A percentile compares a stretch with the other conserved stretches of the same genome.
Evolutionary conservation across 2,113 vertebrate genomes (phyloP).

Genomic region (Rostratula benghalensis): DNA sequence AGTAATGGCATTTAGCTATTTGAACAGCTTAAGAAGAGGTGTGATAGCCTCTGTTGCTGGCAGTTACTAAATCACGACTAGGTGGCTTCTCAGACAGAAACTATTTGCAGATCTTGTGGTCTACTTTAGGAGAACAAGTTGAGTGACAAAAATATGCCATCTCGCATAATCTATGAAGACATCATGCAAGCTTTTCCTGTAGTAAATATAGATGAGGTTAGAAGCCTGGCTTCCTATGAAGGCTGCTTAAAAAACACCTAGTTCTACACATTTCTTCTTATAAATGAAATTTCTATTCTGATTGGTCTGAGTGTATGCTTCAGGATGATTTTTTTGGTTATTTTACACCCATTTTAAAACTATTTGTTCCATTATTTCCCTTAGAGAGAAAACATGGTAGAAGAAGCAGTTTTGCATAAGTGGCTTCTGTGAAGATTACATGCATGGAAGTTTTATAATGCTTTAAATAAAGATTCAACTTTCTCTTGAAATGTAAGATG

Average conservation of each 20-base stretch:
- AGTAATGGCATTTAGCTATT: conserved; percentile 26
- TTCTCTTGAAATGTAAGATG: not conserved
- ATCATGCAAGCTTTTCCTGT: not conserved
- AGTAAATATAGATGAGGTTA: conserved; percentile 27
- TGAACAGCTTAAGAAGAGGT: conserved; percentile 29
- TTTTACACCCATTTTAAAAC: not conserved
- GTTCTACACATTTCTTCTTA: not conserved
- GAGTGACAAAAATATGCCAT: conserved; percentile 20
- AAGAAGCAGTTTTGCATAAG: not conserved
- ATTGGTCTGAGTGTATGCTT: not conserved
- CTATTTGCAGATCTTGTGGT: conserved; percentile 34
- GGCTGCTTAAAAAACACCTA: not conserved
- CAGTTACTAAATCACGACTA: conserved; percentile 28
- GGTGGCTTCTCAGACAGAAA: conserved; percentile 33
- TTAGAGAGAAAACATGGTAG: not conserved
- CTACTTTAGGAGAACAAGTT: conserved; percentile 11
- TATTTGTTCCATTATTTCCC: not conserved
- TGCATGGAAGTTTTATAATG: not conserved
- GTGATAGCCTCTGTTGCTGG: conserved; percentile 12
- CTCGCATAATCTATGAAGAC: conserved; percentile 19
- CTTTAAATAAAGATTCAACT: not conserved
- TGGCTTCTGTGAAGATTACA: not conserved
- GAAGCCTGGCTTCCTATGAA: not conserved
- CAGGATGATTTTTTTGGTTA: not conserved
- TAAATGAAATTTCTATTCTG: not conserved